These are phyloP conservation scores for Crocallis elinguaria DNA, from an alignment of 2,888 invertebrate genomes.

Conservation along the genomic window DNA sequence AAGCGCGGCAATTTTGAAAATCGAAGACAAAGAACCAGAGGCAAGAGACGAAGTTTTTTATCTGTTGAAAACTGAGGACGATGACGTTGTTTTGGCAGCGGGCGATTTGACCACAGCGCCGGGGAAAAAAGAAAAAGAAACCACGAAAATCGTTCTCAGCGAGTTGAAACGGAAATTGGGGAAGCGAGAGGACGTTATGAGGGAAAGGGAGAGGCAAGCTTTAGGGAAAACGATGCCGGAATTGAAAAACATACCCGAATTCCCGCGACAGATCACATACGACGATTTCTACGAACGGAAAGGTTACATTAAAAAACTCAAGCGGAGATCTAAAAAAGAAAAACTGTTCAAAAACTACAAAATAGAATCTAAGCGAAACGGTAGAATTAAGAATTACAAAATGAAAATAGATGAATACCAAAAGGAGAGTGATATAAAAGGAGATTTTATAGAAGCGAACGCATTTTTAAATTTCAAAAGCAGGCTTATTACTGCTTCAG, in stretches of 20 bases:
- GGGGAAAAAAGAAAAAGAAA: constrained; percentile 69
- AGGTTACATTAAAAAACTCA: constrained; percentile 66
- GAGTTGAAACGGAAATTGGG: constrained; percentile 76
- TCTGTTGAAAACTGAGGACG: constrained; percentile 72
- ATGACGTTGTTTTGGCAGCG: constrained; percentile 40
- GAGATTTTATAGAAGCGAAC: constrained; percentile 53
- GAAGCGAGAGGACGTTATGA: constrained; percentile 77
- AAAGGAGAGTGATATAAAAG: constrained; percentile 51
- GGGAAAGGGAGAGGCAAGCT: constrained; percentile 77
- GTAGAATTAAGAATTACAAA: constrained; percentile 44
- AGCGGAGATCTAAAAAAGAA: constrained; percentile 36
- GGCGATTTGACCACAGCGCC: constrained; percentile 69
- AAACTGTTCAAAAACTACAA: constrained; percentile 46
- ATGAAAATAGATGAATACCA: constrained; percentile 50
- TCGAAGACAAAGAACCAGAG: constrained; percentile 68
- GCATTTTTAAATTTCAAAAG: constrained; percentile 53
- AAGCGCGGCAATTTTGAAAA: constrained; percentile 53
- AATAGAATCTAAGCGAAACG: constrained; percentile 38
- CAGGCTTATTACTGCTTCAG: constrained; percentile 50
- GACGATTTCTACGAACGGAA: constrained; percentile 59
- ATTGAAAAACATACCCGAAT: constrained; percentile 69
- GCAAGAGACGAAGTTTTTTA: constrained; percentile 78
- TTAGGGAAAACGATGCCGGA: constrained; percentile 78
- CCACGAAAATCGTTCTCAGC: constrained; percentile 67
- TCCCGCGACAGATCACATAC: constrained; percentile 71